phyloP scores from a whole-genome alignment of 1,140 invertebrate species.

The Drosophila orena region DNA sequence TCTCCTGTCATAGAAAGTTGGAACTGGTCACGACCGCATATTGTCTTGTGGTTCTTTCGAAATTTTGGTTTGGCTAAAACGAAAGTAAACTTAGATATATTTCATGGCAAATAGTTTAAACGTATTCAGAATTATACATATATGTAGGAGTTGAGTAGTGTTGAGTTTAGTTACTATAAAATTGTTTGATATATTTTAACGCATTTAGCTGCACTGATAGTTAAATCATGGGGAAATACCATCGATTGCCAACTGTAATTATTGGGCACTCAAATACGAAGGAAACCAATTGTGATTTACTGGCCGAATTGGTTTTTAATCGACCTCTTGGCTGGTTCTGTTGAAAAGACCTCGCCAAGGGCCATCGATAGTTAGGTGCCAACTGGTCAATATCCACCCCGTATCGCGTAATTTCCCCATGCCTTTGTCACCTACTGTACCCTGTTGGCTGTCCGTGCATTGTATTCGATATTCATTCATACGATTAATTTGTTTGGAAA shows the following conservation, averaged over 20 bases:
- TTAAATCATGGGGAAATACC: background rate
- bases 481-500: conserved; percentile 74
- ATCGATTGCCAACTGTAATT: background rate
- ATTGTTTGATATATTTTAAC: too few relatives aligned
- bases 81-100: background rate
- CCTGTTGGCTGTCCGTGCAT: conserved; percentile 9
- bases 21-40: conserved; percentile 3
- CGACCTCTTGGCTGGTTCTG: background rate
- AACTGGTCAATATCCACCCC: conserved; percentile 9
- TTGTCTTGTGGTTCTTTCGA: conserved; percentile 5
- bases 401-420: conserved; percentile 16
- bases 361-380: background rate
- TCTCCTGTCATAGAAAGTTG: conserved; percentile 13
- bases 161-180: too few relatives aligned
- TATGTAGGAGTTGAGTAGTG: too few relatives aligned
- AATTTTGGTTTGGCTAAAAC: background rate
- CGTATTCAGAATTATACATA: too few relatives aligned
- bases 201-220: background rate
- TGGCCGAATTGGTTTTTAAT: background rate
- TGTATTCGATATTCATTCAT: conserved; percentile 74
- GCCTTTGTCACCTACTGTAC: conserved; percentile 62
- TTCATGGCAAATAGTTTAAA: too few relatives aligned
- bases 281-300: background rate
- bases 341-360: background rate
- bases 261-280: background rate